Conservation (phyloP, 2,113 vertebrate species). For the Scomber japonicus region DNA sequence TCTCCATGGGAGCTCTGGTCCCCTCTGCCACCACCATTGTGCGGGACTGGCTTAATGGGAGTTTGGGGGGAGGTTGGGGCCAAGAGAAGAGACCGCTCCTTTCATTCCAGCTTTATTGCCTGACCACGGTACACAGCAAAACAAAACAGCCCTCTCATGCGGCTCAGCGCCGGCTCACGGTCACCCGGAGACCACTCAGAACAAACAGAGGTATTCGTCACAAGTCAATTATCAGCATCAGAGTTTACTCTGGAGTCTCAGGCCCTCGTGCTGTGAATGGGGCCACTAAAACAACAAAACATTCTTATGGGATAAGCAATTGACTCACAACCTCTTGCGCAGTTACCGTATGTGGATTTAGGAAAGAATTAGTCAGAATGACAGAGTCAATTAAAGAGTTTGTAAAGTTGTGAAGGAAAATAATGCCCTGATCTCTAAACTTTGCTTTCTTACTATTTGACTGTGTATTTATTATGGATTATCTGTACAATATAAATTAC, state of each 20-base stretch:
- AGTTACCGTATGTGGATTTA: slow-evolving; percentile 54
- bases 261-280: slow-evolving; percentile 68
- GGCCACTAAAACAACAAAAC: slow-evolving; percentile 69
- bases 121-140: slow-evolving; percentile 69
- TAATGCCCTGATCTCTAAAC: neutral
- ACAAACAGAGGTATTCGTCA: slow-evolving; percentile 84
- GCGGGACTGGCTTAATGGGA: slow-evolving; percentile 70
- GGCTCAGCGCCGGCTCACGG: slow-evolving; percentile 60
- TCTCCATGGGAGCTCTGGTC: slow-evolving; percentile 75
- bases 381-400: slow-evolving; percentile 53
- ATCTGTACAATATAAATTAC: neutral
- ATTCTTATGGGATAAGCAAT: slow-evolving; percentile 71
- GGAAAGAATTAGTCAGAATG: slow-evolving; percentile 29
- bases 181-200: slow-evolving; percentile 76
- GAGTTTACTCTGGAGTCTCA: slow-evolving; percentile 70
- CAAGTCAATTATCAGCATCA: slow-evolving; percentile 81
- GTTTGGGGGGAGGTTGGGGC: slow-evolving; percentile 43
- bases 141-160: slow-evolving; percentile 79
- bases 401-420: slow-evolving; percentile 43
- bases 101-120: slow-evolving; percentile 79
- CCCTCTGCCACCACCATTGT: slow-evolving; percentile 72
- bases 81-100: slow-evolving; percentile 67
- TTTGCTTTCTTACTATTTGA: neutral
- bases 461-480: neutral
- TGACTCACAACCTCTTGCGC: slow-evolving; percentile 70